Conservation (phyloP, 2,888 invertebrate species). For the Caenorhabditis sp. region DNA sequence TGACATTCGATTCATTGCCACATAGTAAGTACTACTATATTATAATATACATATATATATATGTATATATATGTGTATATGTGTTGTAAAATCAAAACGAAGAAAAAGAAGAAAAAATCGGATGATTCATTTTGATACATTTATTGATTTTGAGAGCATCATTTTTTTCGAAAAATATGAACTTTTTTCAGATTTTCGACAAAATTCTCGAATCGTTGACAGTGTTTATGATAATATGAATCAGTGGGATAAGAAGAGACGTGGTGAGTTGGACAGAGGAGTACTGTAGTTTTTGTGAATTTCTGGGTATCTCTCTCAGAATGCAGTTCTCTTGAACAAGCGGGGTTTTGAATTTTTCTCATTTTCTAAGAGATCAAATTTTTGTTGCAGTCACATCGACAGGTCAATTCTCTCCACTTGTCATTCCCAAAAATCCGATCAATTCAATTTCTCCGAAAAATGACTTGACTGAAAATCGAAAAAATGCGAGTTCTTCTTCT, state of each 20-base stretch:
- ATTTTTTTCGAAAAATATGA: background rate
- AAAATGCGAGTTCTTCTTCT: too few species aligned
- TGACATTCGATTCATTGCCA: conserved; percentile 29
- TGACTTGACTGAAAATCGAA: too few species aligned
- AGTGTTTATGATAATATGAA: conserved; percentile 8
- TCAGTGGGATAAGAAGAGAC: conserved; percentile 3
- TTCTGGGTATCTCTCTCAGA: too few species aligned
- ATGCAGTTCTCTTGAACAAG: too few species aligned
- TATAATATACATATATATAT: too few species aligned
- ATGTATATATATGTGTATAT: too few species aligned
- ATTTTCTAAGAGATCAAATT: background rate
- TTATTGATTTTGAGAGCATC: background rate
- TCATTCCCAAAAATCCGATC: background rate
- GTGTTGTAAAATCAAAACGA: too few species aligned
- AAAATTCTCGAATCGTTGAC: background rate
- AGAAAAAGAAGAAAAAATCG: background rate
- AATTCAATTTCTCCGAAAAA: background rate
- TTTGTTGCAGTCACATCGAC: background rate
- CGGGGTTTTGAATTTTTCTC: background rate
- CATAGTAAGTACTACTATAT: conserved; percentile 17
- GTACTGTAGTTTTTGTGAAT: too few species aligned
- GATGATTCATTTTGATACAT: background rate
- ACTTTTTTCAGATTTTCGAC: conserved; percentile 19
- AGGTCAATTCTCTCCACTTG: conserved; percentile 3
- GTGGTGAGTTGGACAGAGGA: too few species aligned